Conservation (phyloP, 2,797 vertebrate species). For the Paedocypris micromegethes region DNA sequence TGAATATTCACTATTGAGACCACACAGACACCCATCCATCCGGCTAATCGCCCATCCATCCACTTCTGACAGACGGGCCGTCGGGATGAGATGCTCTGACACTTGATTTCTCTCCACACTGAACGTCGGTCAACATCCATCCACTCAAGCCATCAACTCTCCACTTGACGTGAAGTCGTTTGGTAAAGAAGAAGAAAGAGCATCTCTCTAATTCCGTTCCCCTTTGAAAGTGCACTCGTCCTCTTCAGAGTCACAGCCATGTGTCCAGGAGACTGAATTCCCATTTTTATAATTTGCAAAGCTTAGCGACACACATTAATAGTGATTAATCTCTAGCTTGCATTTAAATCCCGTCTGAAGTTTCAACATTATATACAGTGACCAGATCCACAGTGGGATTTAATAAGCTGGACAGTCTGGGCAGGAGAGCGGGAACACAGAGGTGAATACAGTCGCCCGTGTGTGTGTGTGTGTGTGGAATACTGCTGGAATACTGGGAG, state of each 20-base stretch:
- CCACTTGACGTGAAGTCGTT: slow-evolving; percentile 23
- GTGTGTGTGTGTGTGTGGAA: slow-evolving; percentile 35
- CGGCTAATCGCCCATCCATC: slow-evolving; percentile 36
- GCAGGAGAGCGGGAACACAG: too few species aligned
- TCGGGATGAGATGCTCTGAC: slow-evolving; percentile 12
- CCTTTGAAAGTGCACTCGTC: slow-evolving; percentile 2
- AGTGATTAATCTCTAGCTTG: too few species aligned
- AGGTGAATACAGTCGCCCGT: too few species aligned
- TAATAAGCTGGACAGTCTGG: too few species aligned
- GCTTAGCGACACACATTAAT: neutral
- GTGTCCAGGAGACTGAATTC: slow-evolving; percentile 4
- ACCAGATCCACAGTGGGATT: too few species aligned
- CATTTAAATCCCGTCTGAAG: neutral
- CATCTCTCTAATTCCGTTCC: slow-evolving; percentile 4
- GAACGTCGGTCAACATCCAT: slow-evolving; percentile 33
- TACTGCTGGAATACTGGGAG: slow-evolving; percentile 30
- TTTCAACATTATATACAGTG: neutral
- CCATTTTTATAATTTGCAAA: slow-evolving; percentile 12
- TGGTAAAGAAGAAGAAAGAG: neutral
- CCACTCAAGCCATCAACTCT: slow-evolving; percentile 8
- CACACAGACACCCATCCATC: slow-evolving; percentile 54
- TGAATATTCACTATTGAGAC: slow-evolving; percentile 49
- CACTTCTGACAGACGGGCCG: slow-evolving; percentile 35
- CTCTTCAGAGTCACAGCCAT: slow-evolving; percentile 3
- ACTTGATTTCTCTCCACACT: slow-evolving; percentile 19